Evolutionary conservation across 2,888 invertebrate species (phyloP), one percentile per base, ranked within the genome.

Genomic region (Ametastegia equiseti): DNA sequence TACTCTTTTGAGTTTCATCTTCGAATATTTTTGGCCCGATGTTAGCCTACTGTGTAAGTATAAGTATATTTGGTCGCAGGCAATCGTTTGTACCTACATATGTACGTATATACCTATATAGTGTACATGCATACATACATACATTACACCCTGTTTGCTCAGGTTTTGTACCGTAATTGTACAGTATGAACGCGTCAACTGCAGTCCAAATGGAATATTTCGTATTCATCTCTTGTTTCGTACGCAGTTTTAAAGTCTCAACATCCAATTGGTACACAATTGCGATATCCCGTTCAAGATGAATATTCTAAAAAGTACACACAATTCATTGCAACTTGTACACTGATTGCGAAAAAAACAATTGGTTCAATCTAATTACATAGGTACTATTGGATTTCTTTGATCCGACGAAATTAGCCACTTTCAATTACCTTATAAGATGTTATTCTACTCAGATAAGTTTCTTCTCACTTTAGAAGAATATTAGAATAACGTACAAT

Each of bases 151-250:
- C 15, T 60, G 60, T 60, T 60, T 60, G 27, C 60, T 60, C 30
- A 60, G 60, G 60, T 60, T 60, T 30, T 30, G 60, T 60, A 60
- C 60, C 60, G 60, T 60, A 60, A 54, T 54, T 54, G 54, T 54
- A 54, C 4, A 54, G 23, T 54, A 23, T 54, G 23, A 54, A 19
- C 54, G 54, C 54, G 54, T 23, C 11, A 54, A 54, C 54, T 54
- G 60, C 13, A 60, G 60, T 60, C 11, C 27, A 30, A 60, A 27
- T 30, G 60, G 60, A 60, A 60, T 30, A 60, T 60, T 15, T 15
- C 60, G 30, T 60, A 23, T 6, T 11, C 15, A 13, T 60, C 30
- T 54, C 23, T 54, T 11, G 19, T 54, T 23, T 11, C 54, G 7
- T 54, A n/a, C n/a, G n/a, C n/a, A n/a, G n/a, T n/a, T n/a, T 19